A percentile compares a stretch with the other conserved stretches of the same genome.
These are phyloP conservation scores for Natrix natrix DNA, from an alignment of 2,797 vertebrate species.

Conservation along the genomic window DNA sequence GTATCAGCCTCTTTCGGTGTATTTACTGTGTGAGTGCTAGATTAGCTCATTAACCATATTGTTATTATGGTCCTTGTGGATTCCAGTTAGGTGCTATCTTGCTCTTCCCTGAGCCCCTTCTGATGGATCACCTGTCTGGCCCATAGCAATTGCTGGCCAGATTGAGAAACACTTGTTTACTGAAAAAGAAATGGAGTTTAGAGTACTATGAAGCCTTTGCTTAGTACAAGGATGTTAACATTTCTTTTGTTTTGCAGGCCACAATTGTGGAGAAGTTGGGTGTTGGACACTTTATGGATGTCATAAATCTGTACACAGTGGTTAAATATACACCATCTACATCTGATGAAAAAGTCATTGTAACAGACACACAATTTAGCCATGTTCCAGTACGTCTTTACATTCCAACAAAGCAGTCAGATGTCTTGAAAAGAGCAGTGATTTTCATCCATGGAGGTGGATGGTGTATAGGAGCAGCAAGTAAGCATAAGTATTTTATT, in stretches of 20 bases:
- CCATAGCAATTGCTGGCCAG: too few species aligned
- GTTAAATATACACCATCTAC: constrained; percentile 25
- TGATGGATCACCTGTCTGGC: too few species aligned
- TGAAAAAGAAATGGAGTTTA: too few species aligned
- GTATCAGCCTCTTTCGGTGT: not conserved
- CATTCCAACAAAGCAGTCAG: constrained; percentile 68
- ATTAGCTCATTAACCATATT: not conserved
- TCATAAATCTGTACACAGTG: fast-evolving
- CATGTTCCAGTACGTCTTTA: constrained; percentile 79
- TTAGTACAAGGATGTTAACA: not conserved
- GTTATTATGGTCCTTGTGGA: too few species aligned
- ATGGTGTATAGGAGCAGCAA: constrained; percentile 80
- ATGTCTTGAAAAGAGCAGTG: constrained; percentile 74
- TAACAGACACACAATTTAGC: constrained; percentile 76
- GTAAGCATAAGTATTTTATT: constrained; percentile 69
- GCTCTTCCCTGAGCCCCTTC: too few species aligned
- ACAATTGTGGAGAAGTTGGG: constrained; percentile 43
- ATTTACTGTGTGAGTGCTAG: not conserved
- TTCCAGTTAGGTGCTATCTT: too few species aligned
- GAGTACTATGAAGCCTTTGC: too few species aligned
- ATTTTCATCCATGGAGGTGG: constrained; percentile 89
- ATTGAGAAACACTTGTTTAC: too few species aligned
- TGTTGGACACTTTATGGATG: constrained; percentile 48
- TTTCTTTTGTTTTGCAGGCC: constrained; percentile 30
- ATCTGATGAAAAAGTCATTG: constrained; percentile 79